A percentile compares a stretch with the other conserved stretches of the same genome.
These are phyloP conservation scores for Oxyura jamaicensis DNA, from an alignment of 2,113 vertebrate genomes.

Conservation along the genomic window DNA sequence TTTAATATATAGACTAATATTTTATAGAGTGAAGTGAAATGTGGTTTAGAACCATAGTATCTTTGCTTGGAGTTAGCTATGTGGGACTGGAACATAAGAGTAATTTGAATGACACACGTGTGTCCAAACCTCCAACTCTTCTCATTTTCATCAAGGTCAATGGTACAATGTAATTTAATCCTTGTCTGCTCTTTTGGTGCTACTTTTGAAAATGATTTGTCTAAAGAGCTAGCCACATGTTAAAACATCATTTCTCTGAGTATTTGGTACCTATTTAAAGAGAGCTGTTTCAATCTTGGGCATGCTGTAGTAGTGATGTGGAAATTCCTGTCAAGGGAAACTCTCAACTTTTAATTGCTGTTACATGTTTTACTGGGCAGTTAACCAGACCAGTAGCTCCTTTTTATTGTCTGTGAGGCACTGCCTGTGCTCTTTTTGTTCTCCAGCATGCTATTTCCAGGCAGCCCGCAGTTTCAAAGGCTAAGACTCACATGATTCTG, in stretches of 20 bases:
- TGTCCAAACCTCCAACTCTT: background rate
- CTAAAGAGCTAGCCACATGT: background rate
- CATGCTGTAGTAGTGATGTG: background rate
- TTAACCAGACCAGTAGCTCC: background rate
- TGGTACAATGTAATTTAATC: background rate
- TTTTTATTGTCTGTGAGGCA: background rate
- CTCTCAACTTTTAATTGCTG: background rate
- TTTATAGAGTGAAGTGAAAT: background rate
- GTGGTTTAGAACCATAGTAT: background rate
- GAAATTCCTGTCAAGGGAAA: background rate
- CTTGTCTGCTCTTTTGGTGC: background rate
- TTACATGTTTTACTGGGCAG: background rate
- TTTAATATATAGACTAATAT: background rate
- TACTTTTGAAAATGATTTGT: background rate
- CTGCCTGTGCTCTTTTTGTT: background rate
- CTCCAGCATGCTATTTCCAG: background rate
- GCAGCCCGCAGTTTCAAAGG: background rate
- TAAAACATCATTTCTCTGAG: background rate
- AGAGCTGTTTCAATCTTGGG: background rate
- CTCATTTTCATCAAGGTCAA: background rate
- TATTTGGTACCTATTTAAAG: background rate
- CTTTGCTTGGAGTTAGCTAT: background rate
- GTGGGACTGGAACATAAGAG: background rate
- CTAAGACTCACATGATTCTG: rapidly evolving
- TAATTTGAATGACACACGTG: background rate